These are phyloP conservation scores for Gallinago jamesoni DNA, from an alignment of 2,113 vertebrate genomes.

Conservation along the genomic window DNA sequence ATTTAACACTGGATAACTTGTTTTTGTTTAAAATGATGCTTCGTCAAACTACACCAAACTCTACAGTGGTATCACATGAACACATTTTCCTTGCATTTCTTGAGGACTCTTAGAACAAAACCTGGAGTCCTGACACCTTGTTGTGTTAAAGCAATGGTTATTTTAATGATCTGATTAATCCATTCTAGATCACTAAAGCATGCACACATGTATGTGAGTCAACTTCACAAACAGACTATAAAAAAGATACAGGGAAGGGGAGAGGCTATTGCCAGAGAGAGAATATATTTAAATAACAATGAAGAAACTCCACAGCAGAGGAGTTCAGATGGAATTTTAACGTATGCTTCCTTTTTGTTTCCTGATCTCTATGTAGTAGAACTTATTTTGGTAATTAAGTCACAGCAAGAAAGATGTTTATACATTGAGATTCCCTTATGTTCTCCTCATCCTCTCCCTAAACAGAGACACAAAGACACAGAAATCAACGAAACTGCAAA, in stretches of 20 bases:
- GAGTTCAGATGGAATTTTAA: not conserved
- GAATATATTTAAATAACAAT: not conserved
- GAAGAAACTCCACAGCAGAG: not conserved
- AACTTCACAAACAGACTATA: not conserved
- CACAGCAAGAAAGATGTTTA: not conserved
- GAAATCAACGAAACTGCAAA: not conserved
- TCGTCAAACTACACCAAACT: not conserved
- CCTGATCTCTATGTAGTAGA: not conserved
- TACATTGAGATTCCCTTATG: not conserved
- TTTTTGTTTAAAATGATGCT: not conserved
- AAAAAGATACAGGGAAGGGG: not conserved
- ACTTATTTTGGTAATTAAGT: not conserved
- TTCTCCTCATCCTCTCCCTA: not conserved
- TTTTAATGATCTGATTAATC: not conserved
- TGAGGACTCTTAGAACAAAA: not conserved
- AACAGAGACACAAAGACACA: not conserved
- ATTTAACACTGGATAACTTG: not conserved
- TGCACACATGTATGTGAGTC: not conserved
- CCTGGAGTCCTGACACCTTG: not conserved
- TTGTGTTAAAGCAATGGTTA: not conserved
- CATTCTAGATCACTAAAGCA: not conserved
- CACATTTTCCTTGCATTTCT: not conserved
- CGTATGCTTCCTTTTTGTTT: not conserved
- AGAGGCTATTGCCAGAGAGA: not conserved
- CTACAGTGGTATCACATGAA: not conserved